Percentiles rank a stretch among this genome's conserved stretches.
Evolutionary conservation across 2,888 invertebrate genomes (phyloP).

Genomic region (Hirtodrosophila histrioides): DNA sequence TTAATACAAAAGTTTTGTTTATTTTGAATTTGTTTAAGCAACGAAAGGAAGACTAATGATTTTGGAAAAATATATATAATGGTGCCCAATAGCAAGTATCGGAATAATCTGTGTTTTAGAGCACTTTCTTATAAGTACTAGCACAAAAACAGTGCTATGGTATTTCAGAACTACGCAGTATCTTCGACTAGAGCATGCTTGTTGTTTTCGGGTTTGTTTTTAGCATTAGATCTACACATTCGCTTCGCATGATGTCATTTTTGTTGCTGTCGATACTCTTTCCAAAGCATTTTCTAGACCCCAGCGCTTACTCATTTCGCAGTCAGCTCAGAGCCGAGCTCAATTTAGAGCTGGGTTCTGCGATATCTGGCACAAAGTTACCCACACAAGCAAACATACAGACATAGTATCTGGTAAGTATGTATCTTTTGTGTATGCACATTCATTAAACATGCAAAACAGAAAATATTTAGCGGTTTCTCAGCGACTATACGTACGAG

Average conservation of each 20-base stretch:
- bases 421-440: background rate
- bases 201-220: constrained; percentile 22
- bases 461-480: constrained; percentile 20
- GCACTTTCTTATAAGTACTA: too few species aligned
- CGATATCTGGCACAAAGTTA: background rate
- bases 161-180: too few species aligned
- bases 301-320: constrained; percentile 19
- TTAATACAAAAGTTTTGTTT: too few species aligned
- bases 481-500: constrained; percentile 4
- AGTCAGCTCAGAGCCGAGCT: constrained; percentile 5
- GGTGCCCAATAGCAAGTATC: too few species aligned
- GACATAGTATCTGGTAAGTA: background rate
- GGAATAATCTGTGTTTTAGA: too few species aligned
- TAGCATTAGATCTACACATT: constrained; percentile 36
- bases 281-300: constrained; percentile 27
- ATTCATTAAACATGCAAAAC: constrained; percentile 13
- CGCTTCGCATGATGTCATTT: constrained; percentile 68
- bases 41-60: too few species aligned
- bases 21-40: too few species aligned
- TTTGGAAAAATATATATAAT: too few species aligned
- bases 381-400: constrained; percentile 3
- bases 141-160: too few species aligned
- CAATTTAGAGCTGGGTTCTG: constrained; percentile 21
- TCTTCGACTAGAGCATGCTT: background rate
- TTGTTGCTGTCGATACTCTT: constrained; percentile 26